Base-by-base conservation (phyloP, 1,140 invertebrate genomes). In the Rhizoglyphus robini region DNA sequence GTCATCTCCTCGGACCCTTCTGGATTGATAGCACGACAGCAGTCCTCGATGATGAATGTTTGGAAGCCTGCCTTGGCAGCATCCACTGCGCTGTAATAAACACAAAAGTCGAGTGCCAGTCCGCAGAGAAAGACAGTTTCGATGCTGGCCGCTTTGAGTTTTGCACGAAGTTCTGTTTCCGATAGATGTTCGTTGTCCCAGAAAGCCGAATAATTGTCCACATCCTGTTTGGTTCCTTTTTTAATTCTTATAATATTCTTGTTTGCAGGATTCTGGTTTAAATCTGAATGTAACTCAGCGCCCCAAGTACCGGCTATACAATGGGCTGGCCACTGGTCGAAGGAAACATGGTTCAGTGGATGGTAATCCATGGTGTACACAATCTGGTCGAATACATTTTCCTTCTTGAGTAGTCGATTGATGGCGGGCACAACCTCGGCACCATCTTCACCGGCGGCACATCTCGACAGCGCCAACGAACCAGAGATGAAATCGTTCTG, bases 401-500 rank as follows among this genome's bases (percentile, higher is more conserved):
- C 86, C 0, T 82, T 83, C 38, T 89, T 86, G 69, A 98, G 76
- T 18, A 98, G 75, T 49, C 83, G 79, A 80, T 98, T 99, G 69
- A 96, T 94, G 1, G 90, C 88, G 63, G 90, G 86, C 65, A 93
- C 83, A 34, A 92, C 87, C 81, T 86, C 84, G 80, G 91, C 88
- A 66, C 88, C 89, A 75, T 95, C 87, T 68, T 96, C 90, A 71
- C 88, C 85, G 27, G 92, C 92, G 59, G 88, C 87, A 76, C 91
- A 95, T 71, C 93, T 86, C 74, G 84, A 87, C 71, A 98, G 88
- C 71, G 95, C 87, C 60, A 98, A 81, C 15, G 90, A 90, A 51
- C 95, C 95, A 64, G 85, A 84, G 72, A 98, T 95, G 77, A 98
- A 98, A 78, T 98, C 95, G 78, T 98, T 96, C 78, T 98, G 95